Evolutionary conservation across 2,113 vertebrate genomes (phyloP), one percentile per base, ranked within the genome.

Genomic region (Amazona guildingii): DNA sequence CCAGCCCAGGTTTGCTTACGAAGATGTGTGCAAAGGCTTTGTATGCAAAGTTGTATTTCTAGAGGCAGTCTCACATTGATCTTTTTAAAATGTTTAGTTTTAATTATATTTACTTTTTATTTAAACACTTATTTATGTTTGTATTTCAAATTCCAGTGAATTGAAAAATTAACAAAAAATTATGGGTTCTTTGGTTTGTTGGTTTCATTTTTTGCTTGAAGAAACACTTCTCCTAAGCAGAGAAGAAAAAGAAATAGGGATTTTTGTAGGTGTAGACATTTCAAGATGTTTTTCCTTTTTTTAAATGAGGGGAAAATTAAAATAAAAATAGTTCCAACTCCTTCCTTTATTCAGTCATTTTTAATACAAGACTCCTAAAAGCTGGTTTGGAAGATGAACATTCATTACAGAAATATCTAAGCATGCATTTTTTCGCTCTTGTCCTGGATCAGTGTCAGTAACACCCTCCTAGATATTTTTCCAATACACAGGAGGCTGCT

Each of bases 381-480:
- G 63, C 87, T 93, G 93, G 90, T 96, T 95, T 96, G 95, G 96
- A 96, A 93, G 86, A 74, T 82, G 88, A 68, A 92, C 85, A 55
- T 31, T 48, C n/a, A 5, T 92, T 66, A 93, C 93, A 90, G 86
- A 96, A 96, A 96, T 90, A 96, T 63, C 90, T 81, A 55, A 81
- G 92, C 83, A 61, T 52, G 37, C 66, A 8, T 83, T 77, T 91
- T 94, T 69, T 15, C 63, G 18, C 68, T 39, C 64, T 83, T 64
- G 39, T 80, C 66, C 83, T 95, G 94, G 83, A 85, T 61, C 73
- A 43, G 82, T 24, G 87, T 90, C 85, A 93, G 79, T 9, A 94
- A 96, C 92, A 81, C 79, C 85, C 94, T 94, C 76, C 69, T 88
- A 83, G 84, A 37, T 96, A 44, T 55, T 93, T 96, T 96, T 95